Evolutionary conservation across 1,140 invertebrate genomes (phyloP).

Genomic region (Cotesia glomerata): DNA sequence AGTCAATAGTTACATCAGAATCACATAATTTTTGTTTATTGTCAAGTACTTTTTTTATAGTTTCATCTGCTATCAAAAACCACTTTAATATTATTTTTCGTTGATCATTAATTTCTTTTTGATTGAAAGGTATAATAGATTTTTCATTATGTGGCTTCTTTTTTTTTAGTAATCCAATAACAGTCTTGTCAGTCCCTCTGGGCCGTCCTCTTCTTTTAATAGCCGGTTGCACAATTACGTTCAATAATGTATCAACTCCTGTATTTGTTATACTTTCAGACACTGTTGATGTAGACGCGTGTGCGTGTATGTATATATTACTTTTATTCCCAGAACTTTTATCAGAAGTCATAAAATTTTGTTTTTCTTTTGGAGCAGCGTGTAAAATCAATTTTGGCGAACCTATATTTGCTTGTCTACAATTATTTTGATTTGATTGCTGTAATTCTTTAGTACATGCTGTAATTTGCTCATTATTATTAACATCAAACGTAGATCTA

Average conservation of each 20-base stretch:
- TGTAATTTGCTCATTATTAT: too few relatives aligned
- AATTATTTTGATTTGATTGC: too few relatives aligned
- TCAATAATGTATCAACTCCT: not conserved
- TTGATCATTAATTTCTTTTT: constrained; percentile 7
- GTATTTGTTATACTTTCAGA: too few relatives aligned
- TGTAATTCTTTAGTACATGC: too few relatives aligned
- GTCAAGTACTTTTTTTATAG: not conserved
- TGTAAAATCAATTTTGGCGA: too few relatives aligned
- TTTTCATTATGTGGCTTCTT: not conserved
- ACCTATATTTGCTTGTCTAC: too few relatives aligned
- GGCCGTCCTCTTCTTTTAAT: constrained; percentile 20
- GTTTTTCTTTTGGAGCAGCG: too few relatives aligned
- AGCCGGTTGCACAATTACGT: constrained; percentile 8
- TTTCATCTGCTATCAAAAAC: constrained; percentile 5
- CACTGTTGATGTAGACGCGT: too few relatives aligned
- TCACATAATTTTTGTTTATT: not conserved
- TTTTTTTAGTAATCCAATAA: constrained; percentile 18
- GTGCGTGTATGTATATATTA: too few relatives aligned
- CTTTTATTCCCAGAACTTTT: too few relatives aligned
- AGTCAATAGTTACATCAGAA: not conserved
- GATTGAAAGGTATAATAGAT: not conserved
- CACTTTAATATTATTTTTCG: constrained; percentile 6
- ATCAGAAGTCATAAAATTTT: too few relatives aligned
- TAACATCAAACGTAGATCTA: too few relatives aligned
- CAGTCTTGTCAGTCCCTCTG: constrained; percentile 15